Base-by-base conservation (phyloP, 2,113 vertebrate genomes). In the Actenoides hombroni region DNA sequence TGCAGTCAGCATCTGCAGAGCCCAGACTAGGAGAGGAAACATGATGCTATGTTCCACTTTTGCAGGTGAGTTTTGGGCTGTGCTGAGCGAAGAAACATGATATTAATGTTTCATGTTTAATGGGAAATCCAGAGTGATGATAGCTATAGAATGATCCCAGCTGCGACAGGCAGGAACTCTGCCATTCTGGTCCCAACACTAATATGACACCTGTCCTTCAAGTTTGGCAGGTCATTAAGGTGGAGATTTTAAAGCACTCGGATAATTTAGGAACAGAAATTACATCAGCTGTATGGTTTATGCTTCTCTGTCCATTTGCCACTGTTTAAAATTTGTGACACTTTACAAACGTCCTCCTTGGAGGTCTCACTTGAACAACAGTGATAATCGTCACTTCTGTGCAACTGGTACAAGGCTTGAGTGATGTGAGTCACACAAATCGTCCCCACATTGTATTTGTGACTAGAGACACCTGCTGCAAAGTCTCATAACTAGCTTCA, bases 381-480 rank as follows among this genome's bases (percentile, higher is more conserved):
- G 35, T 40, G 46, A 49, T 46, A 69, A 25, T 24, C 5, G 31
- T 59, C 31, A 17, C 35, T 60, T 42, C 23, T 71, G 77, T 17
- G 56, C 51, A 56, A 13, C 20, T 28, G n/a, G 51, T 51, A 44
- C 26, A 17, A 81, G 59, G 33, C 18, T 56, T 1, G 21, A 40
- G 51, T 53, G 35, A 60, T 0, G 6, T 2, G 3, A 68, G 42
- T 24, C 57, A 69, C 39, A 23, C 1, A 21, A 31, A 35, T 59
- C 44, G 10, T 57, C 29, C 25, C n/a, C 33, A 49, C 0, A 0
- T 3, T 40, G 6, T 59, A 19, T 33, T n/a, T 61, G n/a, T 68
- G 31, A 69, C 35, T 21, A 31, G 20, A 84, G 33, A 31, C 49
- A 77, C 10, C 12, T 51, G 11, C 31, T 63, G 51, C 29, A 57